Evolutionary conservation across 2,888 invertebrate species (phyloP).

Genomic region (Hirtodrosophila cameraria): DNA sequence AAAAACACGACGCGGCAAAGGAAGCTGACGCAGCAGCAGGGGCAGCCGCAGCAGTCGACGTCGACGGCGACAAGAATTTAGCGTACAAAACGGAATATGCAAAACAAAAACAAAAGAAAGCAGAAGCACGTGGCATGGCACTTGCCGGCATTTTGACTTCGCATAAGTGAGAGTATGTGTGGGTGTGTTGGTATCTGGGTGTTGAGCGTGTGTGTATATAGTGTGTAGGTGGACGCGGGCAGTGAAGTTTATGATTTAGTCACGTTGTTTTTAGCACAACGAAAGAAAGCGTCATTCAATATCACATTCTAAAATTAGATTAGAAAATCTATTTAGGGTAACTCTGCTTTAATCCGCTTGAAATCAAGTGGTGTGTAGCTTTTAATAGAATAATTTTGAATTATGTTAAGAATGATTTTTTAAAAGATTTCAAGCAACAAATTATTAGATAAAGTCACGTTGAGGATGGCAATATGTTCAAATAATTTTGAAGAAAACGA

Average conservation of each 20-base stretch:
- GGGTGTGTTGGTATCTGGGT: neutral
- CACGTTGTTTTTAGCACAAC: slow-evolving; percentile 7
- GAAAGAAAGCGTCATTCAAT: slow-evolving; percentile 2
- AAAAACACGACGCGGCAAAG: slow-evolving; percentile 56
- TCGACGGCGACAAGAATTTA: slow-evolving; percentile 25
- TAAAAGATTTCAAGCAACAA: too few species aligned
- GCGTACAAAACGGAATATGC: slow-evolving; percentile 50
- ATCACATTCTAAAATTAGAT: too few species aligned
- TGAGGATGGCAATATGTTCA: too few species aligned
- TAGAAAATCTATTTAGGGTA: too few species aligned
- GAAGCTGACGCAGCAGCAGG: slow-evolving; percentile 41
- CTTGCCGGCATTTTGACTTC: slow-evolving; percentile 41
- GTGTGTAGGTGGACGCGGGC: neutral
- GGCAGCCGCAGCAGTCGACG: too few species aligned
- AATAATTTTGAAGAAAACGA: too few species aligned
- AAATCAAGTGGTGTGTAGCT: slow-evolving; percentile 42
- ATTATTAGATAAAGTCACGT: too few species aligned
- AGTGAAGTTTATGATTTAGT: slow-evolving; percentile 8
- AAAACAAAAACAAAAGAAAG: slow-evolving; percentile 57
- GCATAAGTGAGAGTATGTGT: too few species aligned
- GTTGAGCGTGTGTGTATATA: too few species aligned
- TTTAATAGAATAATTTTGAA: too few species aligned
- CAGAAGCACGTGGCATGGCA: slow-evolving; percentile 54
- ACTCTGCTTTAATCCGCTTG: too few species aligned
- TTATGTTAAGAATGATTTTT: too few species aligned